These are phyloP conservation scores for Apostichopus parvimensis DNA, from an alignment of 35 echinoderm and acorn worm species.

Conservation along the genomic window DNA sequence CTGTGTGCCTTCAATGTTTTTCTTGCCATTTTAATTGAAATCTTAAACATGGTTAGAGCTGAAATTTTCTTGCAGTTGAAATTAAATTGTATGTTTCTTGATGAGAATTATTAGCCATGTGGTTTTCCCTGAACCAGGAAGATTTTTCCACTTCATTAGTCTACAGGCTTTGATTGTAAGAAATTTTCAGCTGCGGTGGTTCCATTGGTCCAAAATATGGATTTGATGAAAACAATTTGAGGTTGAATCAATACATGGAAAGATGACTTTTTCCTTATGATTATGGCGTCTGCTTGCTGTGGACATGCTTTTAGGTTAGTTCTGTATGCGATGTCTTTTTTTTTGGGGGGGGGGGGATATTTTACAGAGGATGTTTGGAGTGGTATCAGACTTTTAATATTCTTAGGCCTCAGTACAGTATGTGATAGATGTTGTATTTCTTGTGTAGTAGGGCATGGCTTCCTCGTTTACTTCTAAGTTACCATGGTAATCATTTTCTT, in stretches of 20 bases:
- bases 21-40: constrained; percentile 32
- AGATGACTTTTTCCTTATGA: not conserved
- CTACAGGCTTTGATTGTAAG: constrained; percentile 16
- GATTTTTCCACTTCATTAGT: constrained; percentile 36
- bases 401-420: too few species aligned
- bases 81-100: constrained; percentile 32
- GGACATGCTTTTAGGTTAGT: too few species aligned
- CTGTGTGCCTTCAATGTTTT: constrained; percentile 10
- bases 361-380: too few species aligned
- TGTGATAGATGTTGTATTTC: too few species aligned
- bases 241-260: constrained; percentile 6
- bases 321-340: too few species aligned
- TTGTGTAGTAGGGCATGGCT: too few species aligned
- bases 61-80: constrained; percentile 15
- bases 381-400: too few species aligned
- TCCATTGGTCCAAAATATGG: constrained; percentile 38
- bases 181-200: constrained; percentile 31
- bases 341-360: too few species aligned
- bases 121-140: not conserved
- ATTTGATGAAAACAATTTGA: constrained; percentile 48
- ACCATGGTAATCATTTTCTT: too few species aligned
- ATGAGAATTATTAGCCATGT: constrained; percentile 29
- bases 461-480: too few species aligned
- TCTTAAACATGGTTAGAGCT: constrained; percentile 33
- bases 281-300: too few species aligned